Base-by-base conservation (phyloP, 1,140 invertebrate species). In the Chionoecetes opilio region DNA sequence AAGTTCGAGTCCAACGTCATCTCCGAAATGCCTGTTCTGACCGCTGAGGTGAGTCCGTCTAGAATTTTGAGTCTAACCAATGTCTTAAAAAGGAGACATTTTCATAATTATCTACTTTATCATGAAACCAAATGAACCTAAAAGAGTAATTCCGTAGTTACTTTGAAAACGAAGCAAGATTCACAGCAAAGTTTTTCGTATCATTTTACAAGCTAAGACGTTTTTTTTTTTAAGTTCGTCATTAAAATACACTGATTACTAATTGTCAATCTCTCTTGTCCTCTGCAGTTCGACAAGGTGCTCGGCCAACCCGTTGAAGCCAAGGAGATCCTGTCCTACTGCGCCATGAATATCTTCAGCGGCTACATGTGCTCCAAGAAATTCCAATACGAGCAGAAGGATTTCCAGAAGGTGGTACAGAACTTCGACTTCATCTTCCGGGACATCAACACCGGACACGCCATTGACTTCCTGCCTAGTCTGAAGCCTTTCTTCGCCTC, bases 391-490 rank as follows among this genome's bases (percentile, higher is more conserved):
- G 97, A 98, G 8, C 98, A 99, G 96, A 17, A 95, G 0, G 97
- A 97, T 3, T 99, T 98, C 97, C 96, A 97, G 14, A 97, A 98
- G 92, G 97, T 98, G 94, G 97, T 98, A 0, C 96, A 97, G 32
- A 98, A 98, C 96, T 99, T 99, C 96, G 98, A 99, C 96, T 97
- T 98, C 91, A 98, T 99, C 3, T 99, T 99, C 97, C 98, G 98
- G 97, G 98, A 99, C 96, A 97, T 99, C 86, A 99, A 99, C 96
- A 98, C 98, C 96, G 98, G 98, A 0, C 99, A 98, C 96, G 98
- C 98, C 0, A 98, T 98, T 0, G 99, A 99, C 96, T 99, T 99
- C 96, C 97, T 99, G n/a, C 99, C 99, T 0, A 98, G 98, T 97
- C 96, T 99, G 0, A 97, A 98, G 92, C 98, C 98, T 0, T 97